Conservation (phyloP, 35 echinoderm and acorn worm genomes). For the Strongylocentrotus purpuratus region DNA sequence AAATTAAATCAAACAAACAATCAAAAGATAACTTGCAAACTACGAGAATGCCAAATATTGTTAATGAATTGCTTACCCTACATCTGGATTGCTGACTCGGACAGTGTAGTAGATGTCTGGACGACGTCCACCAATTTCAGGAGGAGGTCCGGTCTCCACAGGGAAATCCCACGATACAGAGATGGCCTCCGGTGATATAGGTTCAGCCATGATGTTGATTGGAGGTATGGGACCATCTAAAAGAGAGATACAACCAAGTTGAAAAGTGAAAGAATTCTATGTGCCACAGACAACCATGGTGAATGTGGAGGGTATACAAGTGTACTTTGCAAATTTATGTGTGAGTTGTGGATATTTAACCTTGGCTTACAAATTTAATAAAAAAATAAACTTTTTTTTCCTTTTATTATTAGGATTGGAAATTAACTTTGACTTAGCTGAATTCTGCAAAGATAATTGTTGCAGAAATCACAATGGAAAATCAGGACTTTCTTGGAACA, state of each 20-base stretch:
- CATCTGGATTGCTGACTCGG: neutral
- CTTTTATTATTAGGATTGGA: too few species aligned
- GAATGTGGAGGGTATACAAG: too few species aligned
- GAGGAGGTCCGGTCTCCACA: constrained; percentile 7
- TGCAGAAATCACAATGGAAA: too few species aligned
- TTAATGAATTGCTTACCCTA: neutral
- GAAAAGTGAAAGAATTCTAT: neutral
- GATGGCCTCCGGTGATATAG: neutral
- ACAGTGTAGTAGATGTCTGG: constrained; percentile 32
- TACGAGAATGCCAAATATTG: neutral
- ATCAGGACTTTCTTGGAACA: too few species aligned
- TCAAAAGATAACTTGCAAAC: neutral
- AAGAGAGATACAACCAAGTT: neutral
- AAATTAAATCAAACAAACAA: too few species aligned
- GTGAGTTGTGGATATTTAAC: too few species aligned
- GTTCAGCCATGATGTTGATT: constrained; percentile 28
- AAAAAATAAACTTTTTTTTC: too few species aligned
- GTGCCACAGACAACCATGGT: neutral
- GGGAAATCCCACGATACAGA: constrained; percentile 29
- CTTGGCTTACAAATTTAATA: too few species aligned
- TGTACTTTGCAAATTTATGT: too few species aligned
- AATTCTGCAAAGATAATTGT: too few species aligned
- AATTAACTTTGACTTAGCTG: too few species aligned
- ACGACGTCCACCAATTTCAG: neutral
- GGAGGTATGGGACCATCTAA: constrained; percentile 32